Evolutionary conservation across 1,140 invertebrate species (phyloP), one percentile per base, ranked within the genome.

Genomic region (Drosophila nasuta): DNA sequence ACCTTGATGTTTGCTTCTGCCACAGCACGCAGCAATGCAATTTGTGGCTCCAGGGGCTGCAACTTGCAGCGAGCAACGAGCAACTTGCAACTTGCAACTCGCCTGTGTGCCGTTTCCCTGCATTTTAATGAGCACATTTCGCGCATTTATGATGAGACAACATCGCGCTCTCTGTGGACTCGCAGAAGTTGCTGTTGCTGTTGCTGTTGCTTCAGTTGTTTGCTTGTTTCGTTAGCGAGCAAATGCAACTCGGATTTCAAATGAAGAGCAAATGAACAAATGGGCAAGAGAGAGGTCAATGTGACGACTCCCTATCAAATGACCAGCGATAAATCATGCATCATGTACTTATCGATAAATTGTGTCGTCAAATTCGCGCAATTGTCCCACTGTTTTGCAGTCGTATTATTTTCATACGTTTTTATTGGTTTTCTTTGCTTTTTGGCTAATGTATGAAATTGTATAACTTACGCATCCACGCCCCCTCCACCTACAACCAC

Each of bases 121-220:
- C 85, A 89, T 89, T 89, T 89, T 89, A 89, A 89, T 89, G 85
- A 89, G 85, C 83, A 83, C 83, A 87, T 83, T 87, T 88, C 81
- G 85, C 83, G 85, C 85, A 89, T 89, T 89, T 89, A 85, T 89
- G 81, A 87, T 87, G 83, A 87, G 70, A 48, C 52, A 48, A 38
- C n/a, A 30, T 51, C n/a, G 6, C 33, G 57, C 63, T 35, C 38
- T 51, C 25, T 15, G 20, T 25, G 57, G 56, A 77, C 35, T 25
- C 49, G 5, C 51, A 67, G 33, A 30, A 43, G 41, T 4, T 38
- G 51, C 30, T 33, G 43, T 38, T 48, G 51, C 30, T 33, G 43
- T 38, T 48, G 11, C 45, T 8, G 13, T 17, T 17, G 5, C 17
- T 25, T 3, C 46, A 48, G 5, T 25, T 88, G 82, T 87, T 87